These are phyloP conservation scores for Danio rerio DNA, from an alignment of 2,113 vertebrate genomes.

Conservation along the genomic window GRCz12tu NC_133189.1:33514501-33515000, in stretches of 20 bases:
- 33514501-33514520: background rate
- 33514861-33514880: constrained; percentile 25
- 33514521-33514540: background rate
- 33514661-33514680: background rate
- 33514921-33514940: background rate
- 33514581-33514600: background rate
- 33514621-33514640: background rate
- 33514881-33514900: constrained; percentile 7
- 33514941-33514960: background rate
- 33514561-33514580: constrained; percentile 2
- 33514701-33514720: constrained; percentile 15
- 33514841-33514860: constrained; percentile 11
- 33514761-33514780: constrained; percentile 5
- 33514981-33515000: background rate
- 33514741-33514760: constrained; percentile 12
- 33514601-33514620: background rate
- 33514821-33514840: constrained; percentile 19
- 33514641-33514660: constrained; percentile 19
- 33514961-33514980: background rate
- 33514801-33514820: constrained; percentile 23
- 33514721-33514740: background rate
- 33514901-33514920: background rate
- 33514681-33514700: background rate
- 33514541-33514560: background rate
- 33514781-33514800: background rate